These are phyloP conservation scores for Seriola dumerili DNA, from an alignment of 2,113 vertebrate species.

Conservation along the genomic window DNA sequence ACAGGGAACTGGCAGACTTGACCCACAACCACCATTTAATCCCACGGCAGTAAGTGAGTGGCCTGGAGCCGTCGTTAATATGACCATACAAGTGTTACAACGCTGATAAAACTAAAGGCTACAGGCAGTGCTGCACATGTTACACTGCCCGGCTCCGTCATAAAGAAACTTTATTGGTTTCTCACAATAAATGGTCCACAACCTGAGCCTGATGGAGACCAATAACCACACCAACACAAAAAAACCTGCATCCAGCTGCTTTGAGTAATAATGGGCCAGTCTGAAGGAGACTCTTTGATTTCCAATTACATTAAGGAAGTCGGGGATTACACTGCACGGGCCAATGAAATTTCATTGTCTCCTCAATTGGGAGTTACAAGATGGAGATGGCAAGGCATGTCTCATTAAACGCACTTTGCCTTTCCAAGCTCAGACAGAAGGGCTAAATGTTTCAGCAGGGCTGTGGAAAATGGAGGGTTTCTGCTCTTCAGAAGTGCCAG, in stretches of 20 bases:
- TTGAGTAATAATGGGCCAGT: conserved; percentile 67
- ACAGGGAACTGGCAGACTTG: background rate
- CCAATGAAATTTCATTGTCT: conserved; percentile 77
- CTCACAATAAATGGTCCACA: conserved; percentile 64
- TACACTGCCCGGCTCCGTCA: conserved; percentile 41
- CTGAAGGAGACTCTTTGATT: conserved; percentile 60
- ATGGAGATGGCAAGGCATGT: conserved; percentile 64
- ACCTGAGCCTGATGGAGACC: conserved; percentile 50
- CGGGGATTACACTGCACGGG: conserved; percentile 63
- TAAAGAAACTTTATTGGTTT: conserved; percentile 71
- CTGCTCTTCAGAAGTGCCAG: conserved; percentile 34
- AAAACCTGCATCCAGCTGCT: conserved; percentile 53
- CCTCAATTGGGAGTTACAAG: conserved; percentile 70
- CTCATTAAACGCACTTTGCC: conserved; percentile 75
- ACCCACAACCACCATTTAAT: conserved; percentile 24
- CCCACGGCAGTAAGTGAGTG: conserved; percentile 6
- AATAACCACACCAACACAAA: conserved; percentile 53
- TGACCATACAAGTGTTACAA: conserved; percentile 33
- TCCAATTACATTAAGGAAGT: conserved; percentile 77
- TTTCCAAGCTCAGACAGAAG: conserved; percentile 23
- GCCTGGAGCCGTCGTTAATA: conserved; percentile 20
- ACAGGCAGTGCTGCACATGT: conserved; percentile 23
- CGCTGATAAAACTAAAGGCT: conserved; percentile 53
- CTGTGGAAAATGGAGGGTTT: conserved; percentile 49
- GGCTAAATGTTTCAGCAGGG: conserved; percentile 40